Conservation (phyloP, 2,113 vertebrate species). For the zebrafish (Danio rerio) region GRCz12tu NC_133184.1:24247001-24247500, state of each 20-base stretch:
- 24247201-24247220: slow-evolving; percentile 35
- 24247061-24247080: slow-evolving; percentile 68
- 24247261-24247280: not conserved
- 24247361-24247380: not conserved
- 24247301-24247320: slow-evolving; percentile 5
- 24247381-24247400: slow-evolving; percentile 16
- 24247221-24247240: slow-evolving; percentile 23
- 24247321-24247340: not conserved
- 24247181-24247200: slow-evolving; percentile 59
- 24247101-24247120: slow-evolving; percentile 77
- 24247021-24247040: slow-evolving; percentile 67
- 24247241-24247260: slow-evolving; percentile 39
- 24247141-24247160: slow-evolving; percentile 63
- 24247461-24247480: not conserved
- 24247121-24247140: slow-evolving; percentile 72
- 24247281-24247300: not conserved
- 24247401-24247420: slow-evolving; percentile 47
- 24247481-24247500: not conserved
- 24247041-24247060: slow-evolving; percentile 61
- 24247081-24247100: slow-evolving; percentile 77
- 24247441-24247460: slow-evolving; percentile 32
- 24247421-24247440: slow-evolving; percentile 65
- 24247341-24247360: slow-evolving; percentile 19
- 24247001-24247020: slow-evolving; percentile 49
- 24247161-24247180: slow-evolving; percentile 60